Base-by-base conservation (phyloP, 23 tunicate genomes). In the Trididemnum clinides region DNA sequence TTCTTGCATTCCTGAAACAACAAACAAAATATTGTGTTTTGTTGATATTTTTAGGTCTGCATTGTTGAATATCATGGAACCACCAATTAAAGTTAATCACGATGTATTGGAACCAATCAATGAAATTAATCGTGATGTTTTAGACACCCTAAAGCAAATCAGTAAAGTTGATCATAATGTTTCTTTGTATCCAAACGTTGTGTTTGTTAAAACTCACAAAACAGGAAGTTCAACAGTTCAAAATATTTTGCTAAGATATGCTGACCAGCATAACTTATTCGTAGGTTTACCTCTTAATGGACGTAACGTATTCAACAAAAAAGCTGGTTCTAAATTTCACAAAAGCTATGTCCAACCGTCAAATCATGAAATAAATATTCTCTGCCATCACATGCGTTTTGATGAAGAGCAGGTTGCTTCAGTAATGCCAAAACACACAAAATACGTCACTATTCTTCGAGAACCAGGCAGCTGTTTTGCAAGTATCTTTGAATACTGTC, bases 171-270 rank as follows among this genome's bases (percentile, higher is more conserved):
- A n/a, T n/a, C n/a, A n/a, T n/a, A n/a, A n/a, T n/a, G n/a, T n/a
- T n/a, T n/a, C n/a, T n/a, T n/a, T n/a, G n/a, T n/a, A n/a, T n/a
- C n/a, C 31, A 19, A 77, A 92, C 58, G 76, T 92, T 33, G 59
- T 87, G 65, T 92, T 92, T 82, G 64, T 92, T 23, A 92, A 92
- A 83, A 92, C 97, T 18, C 97, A 92, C 81, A 92, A 92, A 87
- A 92, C 97, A 19, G 97, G 91, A 10, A 83, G 97, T n/a, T 54
- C 97, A 2, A 80, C 88, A 1, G 87, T 92, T 5, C 97, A 92
- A 87, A 92, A 92, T 57, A 69, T 92, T 32, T 36, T 92, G 31
- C 71, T 92, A 57, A 50, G 97, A 77, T 63, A 92, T 69, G 97
- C 86, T 18, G 77, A 92, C 64, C 75, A 54, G 49, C 33, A 64